Evolutionary conservation across 2,888 invertebrate species (phyloP), one percentile per base, ranked within the genome.

Genomic region (Thereva unica): DNA sequence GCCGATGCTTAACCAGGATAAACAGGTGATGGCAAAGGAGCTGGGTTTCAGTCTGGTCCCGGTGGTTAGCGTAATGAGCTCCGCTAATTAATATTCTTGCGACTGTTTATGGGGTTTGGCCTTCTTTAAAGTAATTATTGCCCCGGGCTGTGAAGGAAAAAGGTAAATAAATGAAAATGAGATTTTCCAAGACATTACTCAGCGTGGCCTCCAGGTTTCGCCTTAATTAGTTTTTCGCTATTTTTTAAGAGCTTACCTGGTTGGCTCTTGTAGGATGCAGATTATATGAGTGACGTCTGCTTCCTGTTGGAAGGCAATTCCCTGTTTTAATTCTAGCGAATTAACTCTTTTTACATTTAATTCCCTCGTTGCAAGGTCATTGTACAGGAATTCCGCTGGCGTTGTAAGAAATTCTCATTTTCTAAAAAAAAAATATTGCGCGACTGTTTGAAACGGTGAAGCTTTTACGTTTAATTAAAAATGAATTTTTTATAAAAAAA

Each of bases 61-160:
- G 23, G 50, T 37, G 40, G 50, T 50, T 50, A 40, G 8, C 49
- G 45, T 61, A 61, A 61, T 49, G 61, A 61, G 50, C 37, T 41
- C 49, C 41, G 23, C 50, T 50, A 50, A 61, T 61, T 61, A 61
- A 50, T 61, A 61, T 61, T 61, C 50, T 42, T 8, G 35, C 61
- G 35, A 61, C 38, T 50, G 61, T 61, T 61, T 61, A 50, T 61
- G 38, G 38, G 41, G 50, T 61, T n/a, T 61, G 49, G 40, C 41
- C 61, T 34, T 12, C 35, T 23, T 50, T 61, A 50, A 61, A 23
- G 61, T 50, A 61, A 61, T 61, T 61, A 50, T n/a, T 35, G 41
- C 41, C 40, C 8, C 23, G 50, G 40, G 12, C 34, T n/a, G 49
- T 4, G 23, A 4, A 10, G 42, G 23, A 5, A 49, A 61, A 41